Evolutionary conservation across 2,888 invertebrate genomes (phyloP).

Genomic region (Bembecia ichneumoniformis): DNA sequence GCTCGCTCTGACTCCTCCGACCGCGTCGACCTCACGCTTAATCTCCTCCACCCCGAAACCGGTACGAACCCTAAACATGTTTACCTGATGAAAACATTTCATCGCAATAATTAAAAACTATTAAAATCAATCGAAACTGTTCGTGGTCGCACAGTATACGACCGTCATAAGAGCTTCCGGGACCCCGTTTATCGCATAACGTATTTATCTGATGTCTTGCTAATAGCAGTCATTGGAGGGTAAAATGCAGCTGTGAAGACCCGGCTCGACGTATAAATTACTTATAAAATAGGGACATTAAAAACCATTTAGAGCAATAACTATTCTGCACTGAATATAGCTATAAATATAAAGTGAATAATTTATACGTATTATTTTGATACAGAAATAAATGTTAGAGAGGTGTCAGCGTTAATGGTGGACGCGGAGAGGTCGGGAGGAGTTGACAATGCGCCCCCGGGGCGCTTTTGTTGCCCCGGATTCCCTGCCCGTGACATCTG

Average conservation of each 20-base stretch:
- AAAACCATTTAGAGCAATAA: slow-evolving; percentile 68
- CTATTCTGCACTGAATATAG: slow-evolving; percentile 51
- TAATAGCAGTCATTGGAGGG: slow-evolving; percentile 59
- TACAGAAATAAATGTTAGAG: slow-evolving; percentile 53
- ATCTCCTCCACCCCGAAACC: slow-evolving; percentile 1
- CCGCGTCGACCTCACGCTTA: slow-evolving; percentile 23
- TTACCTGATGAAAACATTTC: not conserved
- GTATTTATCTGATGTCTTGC: slow-evolving; percentile 57
- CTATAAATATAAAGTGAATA: slow-evolving; percentile 57
- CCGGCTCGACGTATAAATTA: slow-evolving; percentile 50
- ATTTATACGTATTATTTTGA: slow-evolving; percentile 60
- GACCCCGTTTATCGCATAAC: slow-evolving; percentile 30
- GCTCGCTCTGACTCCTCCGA: slow-evolving; percentile 1
- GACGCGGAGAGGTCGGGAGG: slow-evolving; percentile 46
- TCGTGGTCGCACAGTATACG: slow-evolving; percentile 4
- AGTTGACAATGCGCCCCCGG: slow-evolving; percentile 61
- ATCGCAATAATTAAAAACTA: slow-evolving; percentile 1
- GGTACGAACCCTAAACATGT: not conserved
- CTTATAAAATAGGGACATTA: slow-evolving; percentile 66
- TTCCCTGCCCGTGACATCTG: slow-evolving; percentile 68
- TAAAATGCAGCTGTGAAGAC: slow-evolving; percentile 55
- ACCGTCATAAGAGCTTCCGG: slow-evolving; percentile 44
- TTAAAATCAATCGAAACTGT: slow-evolving; percentile 19
- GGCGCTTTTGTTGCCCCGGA: slow-evolving; percentile 60
- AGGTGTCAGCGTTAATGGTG: slow-evolving; percentile 66